A percentile compares a stretch with the other conserved stretches of the same genome.
These are phyloP conservation scores for Hylia prasina DNA, from an alignment of 2,113 vertebrate genomes.

Conservation along the genomic window DNA sequence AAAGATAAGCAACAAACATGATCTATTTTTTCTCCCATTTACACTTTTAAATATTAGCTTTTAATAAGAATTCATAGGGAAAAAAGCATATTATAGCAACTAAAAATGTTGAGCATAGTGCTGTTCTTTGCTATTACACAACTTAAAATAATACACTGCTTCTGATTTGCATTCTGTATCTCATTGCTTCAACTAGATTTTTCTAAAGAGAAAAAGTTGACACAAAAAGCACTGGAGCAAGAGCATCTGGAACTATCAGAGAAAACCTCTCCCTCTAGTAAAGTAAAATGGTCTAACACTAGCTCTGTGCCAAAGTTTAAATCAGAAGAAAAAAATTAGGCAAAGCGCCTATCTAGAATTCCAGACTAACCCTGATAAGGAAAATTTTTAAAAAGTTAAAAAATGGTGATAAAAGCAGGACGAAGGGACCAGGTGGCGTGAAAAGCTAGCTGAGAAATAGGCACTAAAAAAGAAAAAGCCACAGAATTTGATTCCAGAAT, in stretches of 20 bases:
- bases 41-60: conserved; percentile 21
- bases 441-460: not conserved
- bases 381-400: not conserved
- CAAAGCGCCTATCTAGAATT: not conserved
- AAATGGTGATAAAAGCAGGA: not conserved
- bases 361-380: not conserved
- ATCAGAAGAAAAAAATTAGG: not conserved
- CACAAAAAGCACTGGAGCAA: not conserved
- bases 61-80: not conserved
- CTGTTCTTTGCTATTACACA: not conserved
- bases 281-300: not conserved
- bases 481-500: not conserved
- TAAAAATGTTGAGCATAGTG: not conserved
- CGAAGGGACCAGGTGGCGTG: not conserved
- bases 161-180: not conserved
- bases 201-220: not conserved
- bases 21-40: conserved; percentile 31
- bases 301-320: not conserved
- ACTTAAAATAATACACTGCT: not conserved
- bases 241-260: not conserved
- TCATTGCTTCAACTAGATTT: not conserved
- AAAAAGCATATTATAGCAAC: not conserved
- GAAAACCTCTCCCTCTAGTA: not conserved
- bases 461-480: not conserved
- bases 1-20: conserved; percentile 19